Conservation (phyloP, 1,140 invertebrate species). For the Platyura marginata region DNA sequence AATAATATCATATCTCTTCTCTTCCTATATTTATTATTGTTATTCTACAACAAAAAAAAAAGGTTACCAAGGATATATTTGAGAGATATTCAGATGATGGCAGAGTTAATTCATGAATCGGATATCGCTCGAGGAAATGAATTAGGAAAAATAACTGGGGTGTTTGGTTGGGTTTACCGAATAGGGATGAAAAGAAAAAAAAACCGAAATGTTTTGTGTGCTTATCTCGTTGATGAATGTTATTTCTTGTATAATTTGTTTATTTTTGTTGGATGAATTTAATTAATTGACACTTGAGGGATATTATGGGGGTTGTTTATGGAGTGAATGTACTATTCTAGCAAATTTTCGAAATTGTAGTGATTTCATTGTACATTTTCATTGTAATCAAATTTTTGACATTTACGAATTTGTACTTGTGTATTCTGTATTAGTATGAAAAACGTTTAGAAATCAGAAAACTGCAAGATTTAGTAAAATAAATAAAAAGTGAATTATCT, state of each 20-base stretch:
- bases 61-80: background rate
- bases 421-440: too few species aligned
- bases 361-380: too few species aligned
- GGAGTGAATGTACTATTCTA: too few species aligned
- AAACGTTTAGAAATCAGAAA: too few species aligned
- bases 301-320: too few species aligned
- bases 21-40: background rate
- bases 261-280: constrained; percentile 1
- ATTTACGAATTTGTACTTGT: too few species aligned
- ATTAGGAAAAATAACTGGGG: background rate
- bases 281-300: constrained; percentile 2
- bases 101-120: constrained; percentile 1
- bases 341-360: too few species aligned
- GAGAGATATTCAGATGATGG: background rate
- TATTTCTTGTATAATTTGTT: background rate
- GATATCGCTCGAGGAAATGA: background rate
- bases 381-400: too few species aligned
- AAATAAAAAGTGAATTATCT: too few species aligned
- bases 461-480: too few species aligned
- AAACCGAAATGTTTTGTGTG: background rate
- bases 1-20: background rate
- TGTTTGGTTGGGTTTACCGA: background rate
- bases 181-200: background rate
- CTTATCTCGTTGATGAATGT: background rate
- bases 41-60: background rate